Base-by-base conservation (phyloP, 2,888 invertebrate genomes). In the Hoplodrina blanda region DNA sequence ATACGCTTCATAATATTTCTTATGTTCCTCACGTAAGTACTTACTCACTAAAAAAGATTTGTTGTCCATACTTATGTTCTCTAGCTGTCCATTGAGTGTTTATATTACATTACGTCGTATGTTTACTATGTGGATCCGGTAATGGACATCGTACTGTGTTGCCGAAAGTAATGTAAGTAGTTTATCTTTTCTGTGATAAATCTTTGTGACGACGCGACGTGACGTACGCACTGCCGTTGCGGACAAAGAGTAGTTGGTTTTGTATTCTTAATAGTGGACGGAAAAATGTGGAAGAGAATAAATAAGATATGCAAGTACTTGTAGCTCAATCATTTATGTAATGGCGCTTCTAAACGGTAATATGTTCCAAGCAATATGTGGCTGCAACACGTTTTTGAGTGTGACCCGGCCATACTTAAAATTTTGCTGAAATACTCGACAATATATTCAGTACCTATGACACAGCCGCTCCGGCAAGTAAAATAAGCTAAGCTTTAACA, bases 181-280 rank as follows among this genome's bases (percentile, higher is more conserved):
- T 83, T 78, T 81, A 62, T 83, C 66, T 76, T 57, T 70, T 73
- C 55, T 65, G 71, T 62, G 60, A 81, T 84, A 76, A 81, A 84
- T 82, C 57, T 81, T 69, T 57, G 57, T 62, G 37, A 25, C 15
- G 44, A 59, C 69, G 61, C 15, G 44, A 59, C 69, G 61, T 64
- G 63, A 62, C 30, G 60, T 37, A 63, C 61, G 50, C 17, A 0
- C n/a, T 50, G 46, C n/a, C n/a, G 71, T 33, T 60, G 49, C 33
- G 53, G 19, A 52, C 52, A 52, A 74, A 65, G 66, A 56, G 17
- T 20, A 25, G 56, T 37, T 56, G 44, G 25, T 59, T 41, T 46
- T 25, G 30, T 60, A 55, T 55, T n/a, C 0, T 30, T 75, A 25
- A 25, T 54, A 37, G 19, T 37, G 17, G 46, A 33, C 3, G 17